A percentile compares a stretch with the other conserved stretches of the same genome.
These are phyloP conservation scores for Plestiodon gilberti DNA, from an alignment of 2,113 vertebrate genomes.

Conservation along the genomic window DNA sequence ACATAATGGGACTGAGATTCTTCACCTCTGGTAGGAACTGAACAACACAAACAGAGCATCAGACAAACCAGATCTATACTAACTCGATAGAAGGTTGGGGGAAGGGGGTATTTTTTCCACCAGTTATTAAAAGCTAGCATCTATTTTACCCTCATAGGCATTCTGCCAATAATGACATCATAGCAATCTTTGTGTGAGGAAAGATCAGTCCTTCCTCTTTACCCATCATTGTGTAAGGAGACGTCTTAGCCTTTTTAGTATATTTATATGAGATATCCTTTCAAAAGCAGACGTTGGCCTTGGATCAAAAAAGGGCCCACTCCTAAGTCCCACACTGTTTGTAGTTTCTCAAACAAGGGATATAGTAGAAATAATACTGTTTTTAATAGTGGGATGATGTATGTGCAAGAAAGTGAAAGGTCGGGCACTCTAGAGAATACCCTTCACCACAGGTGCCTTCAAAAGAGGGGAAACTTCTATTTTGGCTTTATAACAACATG, in stretches of 20 bases:
- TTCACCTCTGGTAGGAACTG: conserved; percentile 22
- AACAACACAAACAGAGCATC: neutral
- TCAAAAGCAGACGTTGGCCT: conserved; percentile 54
- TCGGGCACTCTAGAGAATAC: conserved; percentile 1
- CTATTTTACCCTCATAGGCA: conserved; percentile 3
- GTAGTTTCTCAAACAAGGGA: conserved; percentile 52
- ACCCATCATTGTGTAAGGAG: conserved; percentile 31
- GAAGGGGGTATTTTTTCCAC: neutral
- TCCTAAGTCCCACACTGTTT: conserved; percentile 48
- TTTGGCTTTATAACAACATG: neutral
- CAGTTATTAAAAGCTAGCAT: neutral
- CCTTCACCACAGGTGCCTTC: neutral
- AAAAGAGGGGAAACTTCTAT: neutral
- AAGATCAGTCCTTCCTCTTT: conserved; percentile 17
- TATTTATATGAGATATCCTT: conserved; percentile 60
- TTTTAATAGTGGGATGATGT: conserved; percentile 37
- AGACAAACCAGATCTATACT: conserved; percentile 10
- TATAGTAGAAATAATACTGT: conserved; percentile 23
- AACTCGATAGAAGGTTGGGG: conserved; percentile 5
- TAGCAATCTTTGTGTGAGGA: conserved; percentile 24
- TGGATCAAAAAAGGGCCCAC: conserved; percentile 54
- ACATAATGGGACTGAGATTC: neutral
- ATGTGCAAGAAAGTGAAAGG: neutral
- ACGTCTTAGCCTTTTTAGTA: conserved; percentile 26
- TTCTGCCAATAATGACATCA: conserved; percentile 14